Percentiles rank a stretch among this genome's conserved stretches.
These are phyloP conservation scores for Nothobranchius furzeri DNA, from an alignment of 2,113 vertebrate genomes.

Conservation along the genomic window DNA sequence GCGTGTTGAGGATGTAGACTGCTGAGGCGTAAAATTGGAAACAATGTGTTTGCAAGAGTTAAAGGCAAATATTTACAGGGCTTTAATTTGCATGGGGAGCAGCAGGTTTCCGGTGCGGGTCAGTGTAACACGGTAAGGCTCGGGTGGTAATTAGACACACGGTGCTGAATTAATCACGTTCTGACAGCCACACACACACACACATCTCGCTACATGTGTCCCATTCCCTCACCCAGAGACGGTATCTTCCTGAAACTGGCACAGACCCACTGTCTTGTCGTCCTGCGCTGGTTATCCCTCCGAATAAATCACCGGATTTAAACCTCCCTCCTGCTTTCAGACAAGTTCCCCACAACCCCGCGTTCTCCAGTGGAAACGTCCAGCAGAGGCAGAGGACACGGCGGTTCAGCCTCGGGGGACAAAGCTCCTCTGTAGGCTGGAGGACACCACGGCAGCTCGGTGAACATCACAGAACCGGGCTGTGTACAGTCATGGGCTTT, in stretches of 20 bases:
- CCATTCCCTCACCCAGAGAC: neutral
- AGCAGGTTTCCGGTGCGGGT: slow-evolving; percentile 57
- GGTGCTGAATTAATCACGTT: slow-evolving; percentile 67
- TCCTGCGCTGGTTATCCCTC: slow-evolving; percentile 44
- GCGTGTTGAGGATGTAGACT: slow-evolving; percentile 32
- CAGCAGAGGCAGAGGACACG: slow-evolving; percentile 41
- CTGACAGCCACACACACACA: slow-evolving; percentile 47
- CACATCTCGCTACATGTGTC: neutral
- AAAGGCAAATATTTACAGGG: slow-evolving; percentile 75
- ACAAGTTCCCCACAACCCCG: slow-evolving; percentile 17
- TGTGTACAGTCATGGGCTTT: slow-evolving; percentile 19
- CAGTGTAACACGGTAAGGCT: slow-evolving; percentile 49
- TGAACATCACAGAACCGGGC: slow-evolving; percentile 4
- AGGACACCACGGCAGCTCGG: slow-evolving; percentile 31
- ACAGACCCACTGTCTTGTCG: slow-evolving; percentile 12
- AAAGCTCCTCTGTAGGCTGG: slow-evolving; percentile 15
- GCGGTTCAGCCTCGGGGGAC: neutral
- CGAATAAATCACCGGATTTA: slow-evolving; percentile 45
- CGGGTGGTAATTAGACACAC: slow-evolving; percentile 66
- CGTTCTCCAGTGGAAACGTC: slow-evolving; percentile 20
- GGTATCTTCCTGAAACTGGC: slow-evolving; percentile 1
- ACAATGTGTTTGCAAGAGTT: slow-evolving; percentile 67
- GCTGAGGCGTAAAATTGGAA: slow-evolving; percentile 68
- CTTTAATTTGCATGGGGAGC: slow-evolving; percentile 64
- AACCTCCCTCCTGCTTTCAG: slow-evolving; percentile 14